Base-by-base conservation (phyloP, 2,888 invertebrate species). In the Mellilla xanthometata region DNA sequence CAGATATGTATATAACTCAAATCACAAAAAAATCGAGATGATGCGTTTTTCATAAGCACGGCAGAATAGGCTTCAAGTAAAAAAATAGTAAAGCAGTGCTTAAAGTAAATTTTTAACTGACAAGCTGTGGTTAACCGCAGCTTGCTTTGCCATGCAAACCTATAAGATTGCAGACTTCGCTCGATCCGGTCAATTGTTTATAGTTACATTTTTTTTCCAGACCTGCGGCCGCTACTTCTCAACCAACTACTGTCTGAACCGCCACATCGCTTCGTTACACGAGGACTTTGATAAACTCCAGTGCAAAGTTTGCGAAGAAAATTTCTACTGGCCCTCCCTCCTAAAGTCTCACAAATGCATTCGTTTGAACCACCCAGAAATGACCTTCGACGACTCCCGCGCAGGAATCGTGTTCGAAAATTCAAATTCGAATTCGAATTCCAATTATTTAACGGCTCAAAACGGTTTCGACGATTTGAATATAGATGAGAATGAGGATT, bases 391-490 rank as follows among this genome's bases (percentile, higher is more conserved):
- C 1, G 84, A 83, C 23, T 76, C 79, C 0, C 47, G 77, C 36
- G 77, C 81, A 0, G 83, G 85, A 31, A 76, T 82, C 1, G 69
- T 76, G 15, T 77, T 85, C 19, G 77, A 83, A 3, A 78, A 83
- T 9, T 24, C n/a, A 2, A 24, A 19, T 19, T 19, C 3, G 4
- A 19, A 5, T 3, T 19, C 15, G 6, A 19, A 5, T 3, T 19
- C 15, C 3, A 19, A 6, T n/a, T n/a, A n/a, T 19, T 38, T 68
- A 0, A 52, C 68, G 1, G 62, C 71, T 2, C 60, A 63, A 1
- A 65, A 68, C 1, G 67, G 60, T 0, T 68, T 80, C 7, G 76
- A 82, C 41, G 75, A 78, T 10, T 49, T 79, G 2, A 34, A 67
- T 12, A 71, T 76, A 3, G 41, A 34, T 9, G 74, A 75, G 0